Base-by-base conservation (phyloP, 2,888 invertebrate species). In the Tetranychus truncatus region DNA sequence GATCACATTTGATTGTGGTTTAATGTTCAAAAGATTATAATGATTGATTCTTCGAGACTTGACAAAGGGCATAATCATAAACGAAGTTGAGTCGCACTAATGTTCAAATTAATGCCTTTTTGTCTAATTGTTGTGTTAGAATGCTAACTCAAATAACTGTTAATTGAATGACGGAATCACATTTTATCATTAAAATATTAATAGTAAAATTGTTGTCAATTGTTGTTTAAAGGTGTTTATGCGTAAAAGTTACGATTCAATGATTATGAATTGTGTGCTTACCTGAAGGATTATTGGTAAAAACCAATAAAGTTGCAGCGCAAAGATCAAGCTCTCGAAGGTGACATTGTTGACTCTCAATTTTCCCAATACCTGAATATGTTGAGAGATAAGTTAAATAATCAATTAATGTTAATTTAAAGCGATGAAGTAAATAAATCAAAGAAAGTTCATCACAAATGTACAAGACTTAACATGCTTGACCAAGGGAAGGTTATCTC, bases 241-340 rank as follows among this genome's bases (percentile, higher is more conserved):
- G 55, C 15, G 55, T 15, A 55, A 15, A 15, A 55, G 3, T 55
- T 55, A 9, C 9, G 15, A 3, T 15, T 15, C 15, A 55, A 55
- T 55, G 9, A 15, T 55, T 9, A 55, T 15, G 55, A 55, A 55
- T 15, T 15, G 15, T 55, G 9, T 55, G 9, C 55, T 55, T n/a
- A 75, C 79, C 78, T 72, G 77, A 76, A 4, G 78, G 78, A 45
- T 77, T 78, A 45, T 79, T 78, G 74, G 79, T 79, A 76, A 79
- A 79, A 9, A 79, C 77, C 1, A 79, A 75, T 9, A 79, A 73
- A 5, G 79, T 79, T 8, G 79, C 79, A 9, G 79, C 79, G 65
- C 79, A 79, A 15, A 79, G 74, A 74, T 79, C 79, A 46, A 79
- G 71, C 73, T 79, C 79, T 55, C 79, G 73, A 6, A 79, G 74